Base-by-base conservation (phyloP, 2,797 vertebrate species). In the Chaetodon trifasciatus region DNA sequence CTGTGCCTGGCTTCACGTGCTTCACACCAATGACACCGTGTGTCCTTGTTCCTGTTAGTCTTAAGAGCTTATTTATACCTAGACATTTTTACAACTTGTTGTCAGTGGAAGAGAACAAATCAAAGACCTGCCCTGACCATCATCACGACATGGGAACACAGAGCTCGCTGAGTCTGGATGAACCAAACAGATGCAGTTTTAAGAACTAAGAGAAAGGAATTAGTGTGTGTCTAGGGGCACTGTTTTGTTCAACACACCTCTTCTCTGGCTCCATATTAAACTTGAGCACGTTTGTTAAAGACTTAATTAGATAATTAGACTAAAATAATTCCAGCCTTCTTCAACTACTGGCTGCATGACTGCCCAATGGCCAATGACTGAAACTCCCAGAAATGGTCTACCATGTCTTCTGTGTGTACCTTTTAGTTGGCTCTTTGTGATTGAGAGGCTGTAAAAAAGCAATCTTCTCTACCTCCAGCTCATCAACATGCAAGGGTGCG, bases 381-480 rank as follows among this genome's bases (percentile, higher is more conserved):
- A 50, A 79, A 53, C 52, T 71, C 44, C 21, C 28, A 35, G 19
- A 60, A 73, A 79, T 70, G 37, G 65, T 44, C 68, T 50, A 70
- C 70, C 55, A 70, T 81, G 76, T 67, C 64, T 67, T 81, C 70
- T 81, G 44, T 56, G 85, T 80, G 76, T 81, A 81, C 67, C 66
- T 83, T 85, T 78, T 57, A 74, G 78, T 76, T 80, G 78, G 82
- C 78, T 86, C 74, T 85, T 83, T 90, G 84, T 92, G 91, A 94
- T 83, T 89, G 88, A 94, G 84, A 91, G 89, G 77, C 86, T 89
- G 77, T 90, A 91, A 93, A 93, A 93, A 93, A 93, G 83, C 83
- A 92, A 93, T 92, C 71, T 86, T 88, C 73, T 82, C 82, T 70
- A 86, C 81, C 74, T 79, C 58, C 11, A 85, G 66, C 72, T 89